Percentiles rank a stretch among this genome's conserved stretches.
Evolutionary conservation across 2,797 vertebrate genomes (phyloP).

Genomic region (Esox lucius): DNA sequence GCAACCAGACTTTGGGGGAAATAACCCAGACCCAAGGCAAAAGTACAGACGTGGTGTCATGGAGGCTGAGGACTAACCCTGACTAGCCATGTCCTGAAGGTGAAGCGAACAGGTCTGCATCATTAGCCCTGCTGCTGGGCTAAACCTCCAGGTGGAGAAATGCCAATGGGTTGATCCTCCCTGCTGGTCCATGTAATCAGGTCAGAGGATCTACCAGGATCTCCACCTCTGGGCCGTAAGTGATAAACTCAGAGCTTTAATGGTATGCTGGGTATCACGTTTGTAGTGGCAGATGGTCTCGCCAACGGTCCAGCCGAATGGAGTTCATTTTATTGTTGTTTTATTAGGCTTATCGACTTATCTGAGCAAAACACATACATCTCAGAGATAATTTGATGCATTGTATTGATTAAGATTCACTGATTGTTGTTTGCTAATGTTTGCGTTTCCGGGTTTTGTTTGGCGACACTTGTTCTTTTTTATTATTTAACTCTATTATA

Average conservation of each 20-base stretch:
- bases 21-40: background rate
- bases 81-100: constrained; percentile 23
- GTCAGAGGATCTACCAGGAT: constrained; percentile 62
- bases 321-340: background rate
- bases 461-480: background rate
- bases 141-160: too few relatives aligned
- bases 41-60: background rate
- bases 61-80: background rate
- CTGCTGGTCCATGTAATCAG: constrained; percentile 62
- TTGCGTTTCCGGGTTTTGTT: constrained; percentile 52
- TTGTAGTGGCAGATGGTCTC: background rate
- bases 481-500: constrained; percentile 7
- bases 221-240: constrained; percentile 50
- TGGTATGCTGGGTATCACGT: background rate
- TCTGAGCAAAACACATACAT: background rate
- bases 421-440: constrained; percentile 5
- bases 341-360: constrained; percentile 18
- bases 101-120: constrained; percentile 39
- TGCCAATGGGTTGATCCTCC: constrained; percentile 53
- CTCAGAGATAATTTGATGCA: background rate
- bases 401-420: background rate
- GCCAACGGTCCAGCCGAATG: background rate
- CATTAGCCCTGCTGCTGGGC: constrained; percentile 50
- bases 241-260: constrained; percentile 8
- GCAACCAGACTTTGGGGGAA: background rate